Percentiles rank a stretch among this genome's conserved stretches.
Evolutionary conservation across 2,888 invertebrate genomes (phyloP).

Genomic region (Hybos culiciformis): DNA sequence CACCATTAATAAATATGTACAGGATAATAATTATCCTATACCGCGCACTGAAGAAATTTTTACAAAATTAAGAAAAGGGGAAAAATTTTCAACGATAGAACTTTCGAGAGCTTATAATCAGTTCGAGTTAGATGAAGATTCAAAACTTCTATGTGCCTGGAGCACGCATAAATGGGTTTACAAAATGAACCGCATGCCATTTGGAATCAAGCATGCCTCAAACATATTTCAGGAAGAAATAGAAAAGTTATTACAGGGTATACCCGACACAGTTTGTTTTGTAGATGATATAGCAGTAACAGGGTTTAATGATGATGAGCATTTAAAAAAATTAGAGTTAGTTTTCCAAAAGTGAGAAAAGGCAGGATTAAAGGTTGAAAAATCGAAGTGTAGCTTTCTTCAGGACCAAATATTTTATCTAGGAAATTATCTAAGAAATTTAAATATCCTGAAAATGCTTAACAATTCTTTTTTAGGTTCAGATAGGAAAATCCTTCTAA

Average conservation of each 20-base stretch:
- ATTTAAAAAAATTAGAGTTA: too few relatives aligned
- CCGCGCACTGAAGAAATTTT: constrained; percentile 2
- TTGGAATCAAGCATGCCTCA: not conserved
- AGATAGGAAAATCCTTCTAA: too few relatives aligned
- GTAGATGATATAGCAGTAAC: constrained; percentile 9
- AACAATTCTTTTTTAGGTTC: too few relatives aligned
- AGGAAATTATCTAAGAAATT: too few relatives aligned
- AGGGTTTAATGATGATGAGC: too few relatives aligned
- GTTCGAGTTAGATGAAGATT: not conserved
- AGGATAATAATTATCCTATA: too few relatives aligned
- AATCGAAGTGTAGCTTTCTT: too few relatives aligned
- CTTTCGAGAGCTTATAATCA: constrained; percentile 1
- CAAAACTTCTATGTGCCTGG: not conserved
- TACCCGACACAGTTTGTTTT: constrained; percentile 3
- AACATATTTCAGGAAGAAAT: constrained; percentile 1
- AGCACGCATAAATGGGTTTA: not conserved
- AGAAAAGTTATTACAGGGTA: not conserved
- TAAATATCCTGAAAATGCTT: too few relatives aligned
- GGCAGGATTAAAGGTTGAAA: too few relatives aligned
- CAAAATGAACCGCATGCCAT: constrained; percentile 1
- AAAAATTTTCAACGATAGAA: constrained; percentile 3
- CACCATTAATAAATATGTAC: too few relatives aligned
- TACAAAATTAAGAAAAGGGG: constrained; percentile 3
- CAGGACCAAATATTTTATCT: too few relatives aligned
- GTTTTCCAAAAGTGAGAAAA: too few relatives aligned